These are phyloP conservation scores for Trichopria drosophilae DNA, from an alignment of 2,888 invertebrate genomes.

Conservation along the genomic window DNA sequence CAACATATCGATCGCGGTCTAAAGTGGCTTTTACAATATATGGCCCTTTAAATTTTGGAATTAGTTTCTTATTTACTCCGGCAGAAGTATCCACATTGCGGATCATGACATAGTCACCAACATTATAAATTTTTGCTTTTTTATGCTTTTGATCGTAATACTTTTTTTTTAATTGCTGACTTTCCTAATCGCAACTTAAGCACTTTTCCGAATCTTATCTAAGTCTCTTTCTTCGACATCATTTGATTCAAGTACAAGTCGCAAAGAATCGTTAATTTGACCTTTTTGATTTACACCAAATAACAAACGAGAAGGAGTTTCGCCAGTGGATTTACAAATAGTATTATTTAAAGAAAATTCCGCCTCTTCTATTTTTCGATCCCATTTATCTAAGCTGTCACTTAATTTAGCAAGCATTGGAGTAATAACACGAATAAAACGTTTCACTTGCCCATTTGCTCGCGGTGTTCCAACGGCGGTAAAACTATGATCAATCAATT, in stretches of 20 bases:
- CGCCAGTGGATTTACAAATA: too few species aligned
- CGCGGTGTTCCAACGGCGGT: slow-evolving; percentile 41
- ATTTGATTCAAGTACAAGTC: too few species aligned
- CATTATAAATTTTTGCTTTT: slow-evolving; percentile 16
- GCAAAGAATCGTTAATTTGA: too few species aligned
- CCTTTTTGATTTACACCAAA: too few species aligned
- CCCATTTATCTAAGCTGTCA: slow-evolving; percentile 26
- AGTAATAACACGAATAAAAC: slow-evolving; percentile 35
- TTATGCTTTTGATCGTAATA: slow-evolving; percentile 39
- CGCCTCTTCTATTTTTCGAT: slow-evolving; percentile 16
- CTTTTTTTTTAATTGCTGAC: slow-evolving; percentile 37
- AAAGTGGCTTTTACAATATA: not conserved
- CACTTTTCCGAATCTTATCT: too few species aligned
- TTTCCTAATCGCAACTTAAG: too few species aligned
- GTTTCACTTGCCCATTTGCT: slow-evolving; percentile 44
- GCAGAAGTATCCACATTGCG: slow-evolving; percentile 26
- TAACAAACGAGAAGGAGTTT: too few species aligned
- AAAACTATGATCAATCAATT: slow-evolving; percentile 33
- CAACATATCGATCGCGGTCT: not conserved
- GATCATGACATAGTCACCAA: slow-evolving; percentile 32
- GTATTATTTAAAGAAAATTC: slow-evolving; percentile 31
- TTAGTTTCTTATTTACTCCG: slow-evolving; percentile 28
- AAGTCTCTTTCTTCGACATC: too few species aligned
- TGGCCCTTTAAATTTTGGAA: slow-evolving; percentile 10
- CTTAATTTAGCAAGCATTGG: slow-evolving; percentile 38